Conservation (phyloP, 2,797 vertebrate genomes). For the Clarias pachynema region DNA sequence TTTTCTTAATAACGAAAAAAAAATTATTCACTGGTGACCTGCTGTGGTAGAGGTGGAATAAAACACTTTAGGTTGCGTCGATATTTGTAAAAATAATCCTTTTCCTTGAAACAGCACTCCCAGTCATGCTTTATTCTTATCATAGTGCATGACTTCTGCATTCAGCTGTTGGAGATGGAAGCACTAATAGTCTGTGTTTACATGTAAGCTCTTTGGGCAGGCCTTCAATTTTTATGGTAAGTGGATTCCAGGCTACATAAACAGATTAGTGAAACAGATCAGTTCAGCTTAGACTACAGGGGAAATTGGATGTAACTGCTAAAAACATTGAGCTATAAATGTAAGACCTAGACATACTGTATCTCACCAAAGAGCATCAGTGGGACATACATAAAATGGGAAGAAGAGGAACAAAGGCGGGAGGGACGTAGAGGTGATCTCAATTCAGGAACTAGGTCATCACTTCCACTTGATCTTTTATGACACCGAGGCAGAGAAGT, state of each 20-base stretch:
- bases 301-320: not conserved
- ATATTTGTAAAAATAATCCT: not conserved
- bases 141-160: not conserved
- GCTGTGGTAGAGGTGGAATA: not conserved
- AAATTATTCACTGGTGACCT: not conserved
- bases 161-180: not conserved
- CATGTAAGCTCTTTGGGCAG: not conserved
- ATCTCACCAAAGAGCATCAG: not conserved
- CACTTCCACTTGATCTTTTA: conserved; percentile 15
- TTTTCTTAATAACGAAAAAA: not conserved
- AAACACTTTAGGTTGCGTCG: not conserved
- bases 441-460: conserved; percentile 16
- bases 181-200: not conserved
- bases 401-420: not conserved
- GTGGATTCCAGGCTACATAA: conserved; percentile 2
- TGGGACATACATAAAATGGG: not conserved
- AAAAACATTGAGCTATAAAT: not conserved
- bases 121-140: not conserved
- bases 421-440: not conserved
- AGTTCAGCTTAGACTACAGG: not conserved
- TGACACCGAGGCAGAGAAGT: not conserved
- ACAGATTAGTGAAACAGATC: not conserved
- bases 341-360: not conserved
- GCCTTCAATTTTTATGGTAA: not conserved
- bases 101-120: not conserved